A percentile compares a stretch with the other conserved stretches of the same genome.
Evolutionary conservation across 1,140 invertebrate genomes (phyloP).

Genomic region (Planococcus citri): DNA sequence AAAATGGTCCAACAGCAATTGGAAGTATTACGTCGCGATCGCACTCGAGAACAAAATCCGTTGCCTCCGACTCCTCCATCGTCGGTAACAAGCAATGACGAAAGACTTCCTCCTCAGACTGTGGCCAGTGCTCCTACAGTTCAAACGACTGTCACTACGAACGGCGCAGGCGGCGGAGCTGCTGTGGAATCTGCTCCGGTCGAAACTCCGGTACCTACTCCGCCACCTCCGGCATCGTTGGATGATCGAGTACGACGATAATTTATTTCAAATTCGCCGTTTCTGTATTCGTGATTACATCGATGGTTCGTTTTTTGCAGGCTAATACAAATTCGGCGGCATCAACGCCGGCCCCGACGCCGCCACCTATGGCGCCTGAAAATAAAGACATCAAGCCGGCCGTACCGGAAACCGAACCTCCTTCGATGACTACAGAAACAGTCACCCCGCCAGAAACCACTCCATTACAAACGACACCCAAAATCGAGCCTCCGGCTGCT

Average conservation of each 20-base stretch:
- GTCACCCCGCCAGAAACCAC: neutral
- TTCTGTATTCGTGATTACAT: too few relatives aligned
- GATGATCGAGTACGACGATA: too few relatives aligned
- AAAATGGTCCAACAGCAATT: slow-evolving; percentile 79
- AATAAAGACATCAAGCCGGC: neutral
- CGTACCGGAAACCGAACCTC: neutral
- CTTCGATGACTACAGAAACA: neutral
- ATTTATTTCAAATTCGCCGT: too few relatives aligned
- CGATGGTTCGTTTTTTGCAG: neutral
- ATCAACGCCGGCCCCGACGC: neutral
- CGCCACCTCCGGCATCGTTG: neutral
- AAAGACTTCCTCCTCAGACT: neutral
- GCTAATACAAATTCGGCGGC: neutral
- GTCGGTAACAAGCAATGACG: neutral
- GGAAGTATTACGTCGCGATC: slow-evolving; percentile 56
- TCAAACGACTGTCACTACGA: neutral
- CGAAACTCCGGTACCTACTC: neutral
- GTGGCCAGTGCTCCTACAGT: neutral
- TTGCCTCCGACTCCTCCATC: neutral
- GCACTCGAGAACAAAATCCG: slow-evolving; percentile 38
- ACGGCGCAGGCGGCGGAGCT: neutral
- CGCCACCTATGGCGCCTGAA: neutral
- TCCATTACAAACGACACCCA: neutral
- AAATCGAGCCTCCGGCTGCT: neutral
- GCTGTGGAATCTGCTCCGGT: neutral